Percentiles rank a stretch among this genome's conserved stretches.
Evolutionary conservation across 2,888 invertebrate species (phyloP).

Genomic region (Orthonychiurus folsomi): DNA sequence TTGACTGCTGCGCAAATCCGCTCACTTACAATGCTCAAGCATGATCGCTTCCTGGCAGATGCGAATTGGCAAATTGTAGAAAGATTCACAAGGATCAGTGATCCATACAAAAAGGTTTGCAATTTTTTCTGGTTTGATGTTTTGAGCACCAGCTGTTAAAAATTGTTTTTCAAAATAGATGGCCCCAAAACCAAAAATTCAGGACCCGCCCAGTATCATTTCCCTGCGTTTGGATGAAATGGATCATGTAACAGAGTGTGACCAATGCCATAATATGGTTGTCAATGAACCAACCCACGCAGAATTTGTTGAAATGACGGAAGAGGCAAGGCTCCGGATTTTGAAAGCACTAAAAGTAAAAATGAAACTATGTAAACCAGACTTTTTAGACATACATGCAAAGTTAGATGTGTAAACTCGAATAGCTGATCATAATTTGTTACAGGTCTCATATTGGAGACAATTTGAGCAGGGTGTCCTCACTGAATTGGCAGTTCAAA

Average conservation of each 20-base stretch:
- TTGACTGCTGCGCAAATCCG: constrained; percentile 49
- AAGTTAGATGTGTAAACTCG: too few relatives aligned
- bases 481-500: constrained; percentile 52
- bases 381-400: too few relatives aligned
- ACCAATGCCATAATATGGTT: constrained; percentile 41
- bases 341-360: constrained; percentile 54
- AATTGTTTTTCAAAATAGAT: background rate
- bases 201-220: constrained; percentile 14
- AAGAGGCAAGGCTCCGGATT: constrained; percentile 54
- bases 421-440: background rate
- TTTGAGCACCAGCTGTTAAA: too few relatives aligned
- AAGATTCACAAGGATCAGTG: constrained; percentile 3
- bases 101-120: constrained; percentile 38
- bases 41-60: constrained; percentile 54
- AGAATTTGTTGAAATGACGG: constrained; percentile 52
- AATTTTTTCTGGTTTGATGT: too few relatives aligned
- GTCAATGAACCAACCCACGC: constrained; percentile 52
- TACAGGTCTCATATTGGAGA: constrained; percentile 50
- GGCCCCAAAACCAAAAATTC: constrained; percentile 3
- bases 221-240: constrained; percentile 6
- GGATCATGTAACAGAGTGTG: constrained; percentile 17
- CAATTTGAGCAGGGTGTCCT: constrained; percentile 58
- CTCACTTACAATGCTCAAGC: constrained; percentile 52
- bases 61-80: constrained; percentile 11
- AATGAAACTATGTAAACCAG: too few relatives aligned